Base-by-base conservation (phyloP, 2,113 vertebrate genomes). In the Pitta sordida region DNA sequence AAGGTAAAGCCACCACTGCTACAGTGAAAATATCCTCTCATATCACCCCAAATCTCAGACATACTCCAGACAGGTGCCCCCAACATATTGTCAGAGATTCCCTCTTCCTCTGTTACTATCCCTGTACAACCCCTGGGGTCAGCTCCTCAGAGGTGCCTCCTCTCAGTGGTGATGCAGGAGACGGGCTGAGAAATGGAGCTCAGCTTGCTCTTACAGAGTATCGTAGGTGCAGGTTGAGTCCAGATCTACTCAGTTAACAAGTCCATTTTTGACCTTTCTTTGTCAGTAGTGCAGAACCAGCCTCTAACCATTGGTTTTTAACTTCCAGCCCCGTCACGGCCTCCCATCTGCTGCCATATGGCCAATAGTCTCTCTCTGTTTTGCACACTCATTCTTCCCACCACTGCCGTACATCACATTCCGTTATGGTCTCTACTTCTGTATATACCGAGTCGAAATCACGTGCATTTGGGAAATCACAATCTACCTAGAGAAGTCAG, bases 361-460 rank as follows among this genome's bases (percentile, higher is more conserved):
- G 75, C 96, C 75, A 91, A 91, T 83, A 67, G 91, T 84, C 79
- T 87, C 51, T 59, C 82, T 77, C 79, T 91, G 52, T 21, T 68
- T 18, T 16, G 63, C 79, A 81, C 56, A 86, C 78, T 77, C 84
- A 85, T 77, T 44, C 55, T 94, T 23, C 58, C 83, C 89, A 49
- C 6, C 5, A 1, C 74, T 29, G 68, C 29, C 37, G 5, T 9
- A 8, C 36, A 22, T 51, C 11, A 2, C 75, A 59, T 94, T 95
- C 91, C 87, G 68, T 80, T 67, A 53, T 6, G 55, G 56, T 44
- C 92, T 91, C 76, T 87, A 71, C 67, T 75, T 51, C 76, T 89
- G 81, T 15, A 44, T 63, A 15, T 51, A 58, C 79, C 55, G 74
- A 58, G 49, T 1, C 0, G 7, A 87, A 56, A 83, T 86, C 87